Evolutionary conservation across 2,888 invertebrate genomes (phyloP), one percentile per base, ranked within the genome.

Genomic region (Muscina levida): DNA sequence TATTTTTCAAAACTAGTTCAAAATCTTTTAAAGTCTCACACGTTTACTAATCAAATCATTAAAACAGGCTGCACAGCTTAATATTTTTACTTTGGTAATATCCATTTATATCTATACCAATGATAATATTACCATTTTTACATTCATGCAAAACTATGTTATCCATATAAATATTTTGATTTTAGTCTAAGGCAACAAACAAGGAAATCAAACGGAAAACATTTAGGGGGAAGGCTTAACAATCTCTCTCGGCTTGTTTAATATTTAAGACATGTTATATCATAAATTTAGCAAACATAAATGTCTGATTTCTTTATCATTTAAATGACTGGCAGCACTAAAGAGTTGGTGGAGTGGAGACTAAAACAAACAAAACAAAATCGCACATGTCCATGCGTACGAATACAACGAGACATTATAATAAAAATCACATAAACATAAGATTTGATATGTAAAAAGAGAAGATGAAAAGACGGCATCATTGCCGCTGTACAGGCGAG

Each of bases 251-350:
- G 53, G 53, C 53, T 19, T 22, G 3, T 11, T 53, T 53, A 24
- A 24, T 53, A 53, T 73, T 70, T 73, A 37, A 73, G 44, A 68
- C 73, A 72, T 62, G 72, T 57, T 67, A 71, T 66, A 51, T 24
- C 73, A 80, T 77, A 80, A 80, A 80, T 77, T 77, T 67, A 51
- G 37, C 11, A 57, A 57, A 72, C 72, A 80, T 73, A 77, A 80
- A 66, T 57, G 68, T 73, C 76, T 66, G 42, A 57, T 57, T 53
- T 65, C 56, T 72, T 72, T 80, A 72, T 70, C 76, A 76, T 70
- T 70, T 76, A 68, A 80, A 76, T 73, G 56, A 68, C 79, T 73
- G 72, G 48, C 57, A 31, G 57, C 57, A 67, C 73, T 70, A 57
- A 78, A 78, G 39, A 62, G 70, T 46, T 37, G 13, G 26, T 57